Conservation (phyloP, 2,888 invertebrate genomes). For the Axea sp. region DNA sequence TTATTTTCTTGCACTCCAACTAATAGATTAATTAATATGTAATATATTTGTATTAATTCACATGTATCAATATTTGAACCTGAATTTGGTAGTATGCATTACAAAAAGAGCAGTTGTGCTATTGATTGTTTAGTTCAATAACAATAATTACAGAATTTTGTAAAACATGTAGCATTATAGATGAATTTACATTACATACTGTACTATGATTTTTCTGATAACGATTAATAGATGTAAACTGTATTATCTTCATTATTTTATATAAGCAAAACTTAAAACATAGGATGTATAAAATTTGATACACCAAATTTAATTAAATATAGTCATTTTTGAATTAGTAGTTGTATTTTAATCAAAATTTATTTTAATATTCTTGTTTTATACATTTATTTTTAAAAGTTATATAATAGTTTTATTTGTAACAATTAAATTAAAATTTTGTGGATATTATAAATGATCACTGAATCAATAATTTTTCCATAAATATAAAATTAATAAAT, state of each 20-base stretch:
- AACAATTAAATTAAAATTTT: too few species aligned
- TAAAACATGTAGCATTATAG: conserved; percentile 48
- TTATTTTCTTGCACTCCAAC: conserved; percentile 4
- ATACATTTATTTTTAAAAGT: conserved; percentile 7
- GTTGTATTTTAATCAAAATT: conserved; percentile 9
- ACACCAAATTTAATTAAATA: conserved; percentile 59
- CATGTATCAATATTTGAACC: too few species aligned
- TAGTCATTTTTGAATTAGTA: conserved; percentile 50
- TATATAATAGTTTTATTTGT: too few species aligned
- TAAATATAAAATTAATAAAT: too few species aligned
- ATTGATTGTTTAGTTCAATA: too few species aligned
- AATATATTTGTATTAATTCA: too few species aligned
- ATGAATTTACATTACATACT: conserved; percentile 28
- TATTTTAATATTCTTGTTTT: background rate
- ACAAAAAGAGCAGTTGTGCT: too few species aligned
- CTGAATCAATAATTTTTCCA: too few species aligned
- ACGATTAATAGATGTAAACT: conserved; percentile 40
- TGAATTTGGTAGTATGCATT: too few species aligned
- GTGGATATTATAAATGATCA: too few species aligned
- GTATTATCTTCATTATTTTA: conserved; percentile 35
- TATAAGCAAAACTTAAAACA: conserved; percentile 53
- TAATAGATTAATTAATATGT: conserved; percentile 27
- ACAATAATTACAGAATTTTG: conserved; percentile 36
- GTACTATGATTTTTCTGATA: conserved; percentile 38
- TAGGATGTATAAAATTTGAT: conserved; percentile 62